Conservation (phyloP, 2,113 vertebrate genomes). For the Calypte anna region DNA sequence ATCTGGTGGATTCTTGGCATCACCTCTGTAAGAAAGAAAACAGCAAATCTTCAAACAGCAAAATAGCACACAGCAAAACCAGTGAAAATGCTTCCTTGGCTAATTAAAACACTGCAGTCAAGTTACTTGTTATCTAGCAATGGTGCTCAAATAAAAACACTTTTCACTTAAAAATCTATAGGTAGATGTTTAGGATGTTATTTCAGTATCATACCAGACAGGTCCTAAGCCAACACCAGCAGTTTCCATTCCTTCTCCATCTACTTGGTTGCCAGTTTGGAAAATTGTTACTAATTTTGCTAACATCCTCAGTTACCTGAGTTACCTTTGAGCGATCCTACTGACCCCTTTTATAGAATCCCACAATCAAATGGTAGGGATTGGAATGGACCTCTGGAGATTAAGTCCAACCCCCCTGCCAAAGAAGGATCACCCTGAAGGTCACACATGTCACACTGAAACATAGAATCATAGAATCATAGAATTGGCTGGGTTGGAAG, state of each 20-base stretch:
- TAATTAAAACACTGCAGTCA: neutral
- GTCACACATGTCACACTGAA: no score
- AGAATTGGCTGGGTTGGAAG: no score
- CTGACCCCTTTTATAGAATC: neutral
- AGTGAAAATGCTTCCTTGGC: neutral
- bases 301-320: neutral
- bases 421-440: no score
- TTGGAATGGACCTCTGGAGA: no score
- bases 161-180: neutral
- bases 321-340: neutral
- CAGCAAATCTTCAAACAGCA: neutral
- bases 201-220: neutral
- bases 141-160: neutral
- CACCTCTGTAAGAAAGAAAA: constrained; percentile 58
- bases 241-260: neutral
- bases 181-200: neutral
- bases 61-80: neutral
- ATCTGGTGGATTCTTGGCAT: constrained; percentile 17
- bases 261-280: neutral
- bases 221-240: neutral
- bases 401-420: no score
- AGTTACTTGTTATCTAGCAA: neutral
- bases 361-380: no score
- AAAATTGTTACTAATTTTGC: neutral
- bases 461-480: no score